Conservation (phyloP, 2,888 invertebrate genomes). For the Labia minor region DNA sequence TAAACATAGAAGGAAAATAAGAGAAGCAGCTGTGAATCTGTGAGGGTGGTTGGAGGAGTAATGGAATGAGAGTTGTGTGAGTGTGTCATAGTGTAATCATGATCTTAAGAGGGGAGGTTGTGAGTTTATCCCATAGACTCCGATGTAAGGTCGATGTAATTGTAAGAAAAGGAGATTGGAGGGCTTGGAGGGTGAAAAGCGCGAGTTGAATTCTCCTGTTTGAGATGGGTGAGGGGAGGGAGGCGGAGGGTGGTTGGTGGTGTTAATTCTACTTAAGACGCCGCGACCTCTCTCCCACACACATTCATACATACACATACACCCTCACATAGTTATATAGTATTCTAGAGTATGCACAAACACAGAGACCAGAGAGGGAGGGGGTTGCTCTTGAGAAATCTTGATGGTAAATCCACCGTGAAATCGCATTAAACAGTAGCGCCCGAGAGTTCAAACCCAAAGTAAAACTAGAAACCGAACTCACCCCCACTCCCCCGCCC, state of each 20-base stretch:
- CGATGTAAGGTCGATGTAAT: conserved; percentile 8
- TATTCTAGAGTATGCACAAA: not conserved
- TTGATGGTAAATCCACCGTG: conserved; percentile 48
- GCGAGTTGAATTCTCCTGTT: conserved; percentile 36
- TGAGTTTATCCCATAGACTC: not conserved
- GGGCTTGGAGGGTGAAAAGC: conserved; percentile 29
- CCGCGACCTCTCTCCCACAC: not conserved
- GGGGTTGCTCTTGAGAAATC: not conserved
- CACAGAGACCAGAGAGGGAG: not conserved
- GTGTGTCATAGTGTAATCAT: not conserved
- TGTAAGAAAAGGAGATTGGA: conserved; percentile 18
- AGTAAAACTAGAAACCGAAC: conserved; percentile 2
- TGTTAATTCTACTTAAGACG: conserved; percentile 13
- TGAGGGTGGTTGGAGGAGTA: too few relatives aligned
- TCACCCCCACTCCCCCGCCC: not conserved
- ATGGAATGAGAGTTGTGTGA: not conserved
- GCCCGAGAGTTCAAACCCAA: not conserved
- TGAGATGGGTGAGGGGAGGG: conserved; percentile 23
- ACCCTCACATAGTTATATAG: not conserved
- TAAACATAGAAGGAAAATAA: too few relatives aligned
- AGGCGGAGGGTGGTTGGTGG: conserved; percentile 24
- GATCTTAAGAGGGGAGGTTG: not conserved
- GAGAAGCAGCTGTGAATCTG: too few relatives aligned
- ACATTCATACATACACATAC: not conserved
- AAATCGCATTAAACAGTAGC: conserved; percentile 46